A percentile compares a stretch with the other conserved stretches of the same genome.
phyloP scores from a whole-genome alignment of 2,888 invertebrate species.

The Ethmia dodecea region DNA sequence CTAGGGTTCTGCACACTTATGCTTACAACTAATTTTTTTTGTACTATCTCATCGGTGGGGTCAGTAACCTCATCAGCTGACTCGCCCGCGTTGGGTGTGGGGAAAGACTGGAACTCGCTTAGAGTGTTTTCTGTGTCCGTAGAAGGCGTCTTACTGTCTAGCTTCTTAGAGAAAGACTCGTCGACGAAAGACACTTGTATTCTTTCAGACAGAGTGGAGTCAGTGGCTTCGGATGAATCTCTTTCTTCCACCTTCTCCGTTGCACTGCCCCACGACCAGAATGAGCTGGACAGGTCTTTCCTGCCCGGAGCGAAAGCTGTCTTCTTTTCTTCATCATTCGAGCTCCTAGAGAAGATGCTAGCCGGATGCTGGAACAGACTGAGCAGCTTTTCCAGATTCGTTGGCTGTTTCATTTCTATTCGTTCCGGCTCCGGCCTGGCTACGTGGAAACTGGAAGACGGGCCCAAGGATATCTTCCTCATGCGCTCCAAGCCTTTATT shows the following conservation, averaged over 20 bases:
- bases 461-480: slow-evolving; percentile 79
- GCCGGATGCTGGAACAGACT: slow-evolving; percentile 82
- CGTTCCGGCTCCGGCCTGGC: slow-evolving; percentile 53
- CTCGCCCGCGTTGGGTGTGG: slow-evolving; percentile 31
- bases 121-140: slow-evolving; percentile 68
- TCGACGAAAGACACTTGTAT: slow-evolving; percentile 67
- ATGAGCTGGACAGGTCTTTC: slow-evolving; percentile 62
- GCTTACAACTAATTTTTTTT: slow-evolving; percentile 70
- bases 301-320: slow-evolving; percentile 60
- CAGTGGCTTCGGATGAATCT: slow-evolving; percentile 59
- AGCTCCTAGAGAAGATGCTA: slow-evolving; percentile 75
- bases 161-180: slow-evolving; percentile 63
- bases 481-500: slow-evolving; percentile 59
- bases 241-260: slow-evolving; percentile 49
- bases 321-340: slow-evolving; percentile 61
- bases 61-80: slow-evolving; percentile 49
- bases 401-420: slow-evolving; percentile 58
- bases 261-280: slow-evolving; percentile 68
- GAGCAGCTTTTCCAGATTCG: slow-evolving; percentile 80
- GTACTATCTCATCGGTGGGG: slow-evolving; percentile 65
- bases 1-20: slow-evolving; percentile 35
- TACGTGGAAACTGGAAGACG: slow-evolving; percentile 60
- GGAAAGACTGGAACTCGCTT: slow-evolving; percentile 64
- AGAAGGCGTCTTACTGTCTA: slow-evolving; percentile 67
- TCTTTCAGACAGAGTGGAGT: slow-evolving; percentile 65